A percentile compares a stretch with the other conserved stretches of the same genome.
These are phyloP conservation scores for Diplazon laetatorius DNA, from an alignment of 2,888 invertebrate genomes.

Conservation along the genomic window DNA sequence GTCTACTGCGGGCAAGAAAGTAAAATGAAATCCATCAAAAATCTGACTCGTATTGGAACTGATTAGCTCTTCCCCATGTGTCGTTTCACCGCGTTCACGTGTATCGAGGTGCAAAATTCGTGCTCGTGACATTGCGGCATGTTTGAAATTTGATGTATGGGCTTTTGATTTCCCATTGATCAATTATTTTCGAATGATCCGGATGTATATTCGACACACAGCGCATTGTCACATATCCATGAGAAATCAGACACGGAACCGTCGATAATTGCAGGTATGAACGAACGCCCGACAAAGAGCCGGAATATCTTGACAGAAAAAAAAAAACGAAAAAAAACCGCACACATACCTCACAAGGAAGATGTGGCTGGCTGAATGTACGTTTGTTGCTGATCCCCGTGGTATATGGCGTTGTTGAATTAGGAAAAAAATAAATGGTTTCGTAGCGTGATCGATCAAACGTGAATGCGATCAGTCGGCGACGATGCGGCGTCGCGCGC, in stretches of 20 bases:
- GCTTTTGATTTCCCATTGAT: constrained; percentile 26
- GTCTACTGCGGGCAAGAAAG: too few relatives aligned
- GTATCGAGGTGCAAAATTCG: background rate
- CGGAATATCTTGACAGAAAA: background rate
- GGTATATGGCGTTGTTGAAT: constrained; percentile 12
- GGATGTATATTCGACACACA: constrained; percentile 1
- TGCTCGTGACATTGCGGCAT: background rate
- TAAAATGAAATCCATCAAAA: too few relatives aligned
- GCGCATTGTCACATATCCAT: background rate
- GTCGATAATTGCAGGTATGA: constrained; percentile 2
- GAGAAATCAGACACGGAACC: constrained; percentile 1
- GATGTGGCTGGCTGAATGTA: background rate
- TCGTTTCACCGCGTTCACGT: background rate
- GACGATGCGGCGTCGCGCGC: constrained; percentile 38
- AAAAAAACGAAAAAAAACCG: background rate
- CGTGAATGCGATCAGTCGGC: constrained; percentile 21
- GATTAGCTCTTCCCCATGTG: too few relatives aligned
- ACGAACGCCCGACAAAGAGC: constrained; percentile 21
- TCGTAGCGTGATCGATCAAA: constrained; percentile 61
- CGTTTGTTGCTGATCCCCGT: background rate
- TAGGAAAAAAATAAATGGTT: constrained; percentile 50
- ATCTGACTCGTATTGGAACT: too few relatives aligned
- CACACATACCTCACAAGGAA: background rate
- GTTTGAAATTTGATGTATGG: constrained; percentile 10
- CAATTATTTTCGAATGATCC: background rate